Conservation (phyloP, 2,797 vertebrate species). For the Cuculus canorus region DNA sequence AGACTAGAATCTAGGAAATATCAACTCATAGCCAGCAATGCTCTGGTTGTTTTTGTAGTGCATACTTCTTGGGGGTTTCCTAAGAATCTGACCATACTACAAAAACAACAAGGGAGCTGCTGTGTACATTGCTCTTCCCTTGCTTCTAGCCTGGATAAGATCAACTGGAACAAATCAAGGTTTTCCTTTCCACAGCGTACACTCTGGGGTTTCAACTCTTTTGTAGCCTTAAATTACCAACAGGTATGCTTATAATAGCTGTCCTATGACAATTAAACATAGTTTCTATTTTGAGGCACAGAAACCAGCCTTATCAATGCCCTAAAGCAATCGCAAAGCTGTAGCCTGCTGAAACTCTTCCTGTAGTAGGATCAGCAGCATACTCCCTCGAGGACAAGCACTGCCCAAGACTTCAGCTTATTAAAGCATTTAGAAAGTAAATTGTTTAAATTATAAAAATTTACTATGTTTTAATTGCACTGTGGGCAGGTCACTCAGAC, state of each 20-base stretch:
- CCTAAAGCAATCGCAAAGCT: background rate
- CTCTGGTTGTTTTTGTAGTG: conserved; percentile 24
- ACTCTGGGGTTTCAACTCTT: background rate
- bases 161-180: conserved; percentile 51
- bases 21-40: conserved; percentile 34
- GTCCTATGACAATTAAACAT: background rate
- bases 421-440: background rate
- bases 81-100: conserved; percentile 59
- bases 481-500: background rate
- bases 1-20: conserved; percentile 60
- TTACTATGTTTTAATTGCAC: background rate
- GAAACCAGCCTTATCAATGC: background rate
- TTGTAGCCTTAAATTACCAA: background rate
- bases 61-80: conserved; percentile 67
- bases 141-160: conserved; percentile 40
- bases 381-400: background rate
- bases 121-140: conserved; percentile 49
- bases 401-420: background rate
- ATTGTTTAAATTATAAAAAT: background rate
- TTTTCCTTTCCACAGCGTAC: background rate
- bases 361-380: background rate
- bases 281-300: background rate
- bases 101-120: conserved; percentile 58
- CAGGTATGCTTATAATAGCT: background rate
- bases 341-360: background rate